These are phyloP conservation scores for Trachelus troglodyta DNA, from an alignment of 2,888 invertebrate species.

Conservation along the genomic window DNA sequence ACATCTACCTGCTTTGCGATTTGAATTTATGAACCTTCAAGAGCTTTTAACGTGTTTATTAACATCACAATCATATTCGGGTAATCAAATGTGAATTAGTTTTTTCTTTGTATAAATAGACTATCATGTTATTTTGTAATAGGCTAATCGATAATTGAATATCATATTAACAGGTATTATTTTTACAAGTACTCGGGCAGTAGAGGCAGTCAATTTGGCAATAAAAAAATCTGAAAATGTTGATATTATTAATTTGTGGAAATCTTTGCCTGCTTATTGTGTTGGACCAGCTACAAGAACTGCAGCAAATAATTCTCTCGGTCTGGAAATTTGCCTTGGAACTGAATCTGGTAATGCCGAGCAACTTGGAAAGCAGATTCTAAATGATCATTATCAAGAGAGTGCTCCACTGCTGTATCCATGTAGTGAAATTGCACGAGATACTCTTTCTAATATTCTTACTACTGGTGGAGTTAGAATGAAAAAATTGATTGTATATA, in stretches of 20 bases:
- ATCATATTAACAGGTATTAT: conserved; percentile 47
- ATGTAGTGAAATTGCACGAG: conserved; percentile 58
- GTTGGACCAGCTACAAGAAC: conserved; percentile 56
- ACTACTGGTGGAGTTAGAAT: conserved; percentile 36
- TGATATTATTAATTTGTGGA: conserved; percentile 43
- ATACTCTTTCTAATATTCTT: conserved; percentile 50
- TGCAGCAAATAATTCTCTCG: conserved; percentile 42
- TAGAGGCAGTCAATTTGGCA: conserved; percentile 49
- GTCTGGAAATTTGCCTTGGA: conserved; percentile 47
- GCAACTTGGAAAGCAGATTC: conserved; percentile 48
- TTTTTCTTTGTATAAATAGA: background rate
- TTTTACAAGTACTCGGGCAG: conserved; percentile 58
- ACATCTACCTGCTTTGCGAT: conserved; percentile 48
- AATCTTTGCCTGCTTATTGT: conserved; percentile 49
- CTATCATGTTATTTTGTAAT: conserved; percentile 1
- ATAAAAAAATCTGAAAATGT: conserved; percentile 26
- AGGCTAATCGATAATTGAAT: conserved; percentile 4
- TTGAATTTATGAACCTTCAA: conserved; percentile 52
- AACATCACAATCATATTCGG: conserved; percentile 44
- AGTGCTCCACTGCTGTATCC: conserved; percentile 53
- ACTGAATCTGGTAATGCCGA: conserved; percentile 56
- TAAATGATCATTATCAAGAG: conserved; percentile 26
- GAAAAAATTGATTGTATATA: conserved; percentile 50
- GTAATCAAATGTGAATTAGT: conserved; percentile 36
- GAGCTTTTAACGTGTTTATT: conserved; percentile 40